Base-by-base conservation (phyloP, 2,888 invertebrate genomes). In the Nymphalis polychloros region DNA sequence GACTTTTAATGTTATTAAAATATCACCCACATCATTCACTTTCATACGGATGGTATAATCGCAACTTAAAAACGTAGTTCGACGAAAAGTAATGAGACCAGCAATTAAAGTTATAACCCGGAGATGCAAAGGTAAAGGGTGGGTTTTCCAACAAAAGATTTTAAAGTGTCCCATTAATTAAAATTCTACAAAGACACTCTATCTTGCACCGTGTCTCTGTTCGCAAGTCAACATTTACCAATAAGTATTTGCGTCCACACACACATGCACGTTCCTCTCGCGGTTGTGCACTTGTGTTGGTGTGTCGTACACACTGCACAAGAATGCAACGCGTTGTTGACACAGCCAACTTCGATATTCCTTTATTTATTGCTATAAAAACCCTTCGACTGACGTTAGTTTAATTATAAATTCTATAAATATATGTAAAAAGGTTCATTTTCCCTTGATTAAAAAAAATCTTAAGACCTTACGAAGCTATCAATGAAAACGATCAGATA, bases 311-410 rank as follows among this genome's bases (percentile, higher is more conserved):
- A 87, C 87, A 82, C 84, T 87, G 88, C 89, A 87, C 90, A 92
- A 92, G 92, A 92, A 92, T 92, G 92, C 92, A 91, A 87, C 85
- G 88, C 89, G 90, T 89, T 92, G 92, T 92, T 92, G 92, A 92
- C 92, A 92, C 92, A 90, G 85, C 87, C 89, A 90, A 88, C 91
- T 90, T 90, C 91, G 90, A 91, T 92, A 91, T 90, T 92, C 90
- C 90, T 92, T 92, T 92, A 92, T 92, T 92, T 92, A 92, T 91
- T 88, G 84, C 90, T 89, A 90, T 90, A 90, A 91, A 91, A 91
- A 88, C 90, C 87, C 84, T 86, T 86, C 80, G 72, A 74, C 71
- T 67, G 20, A 35, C 59, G 41, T 4, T 8, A 73, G 73, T 1
- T 23, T 35, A 0, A 55, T 83, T 72, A 73, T 59, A 70, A 50